Evolutionary conservation across 2,888 invertebrate species (phyloP), one percentile per base, ranked within the genome.

Genomic region (Taenaris catops): DNA sequence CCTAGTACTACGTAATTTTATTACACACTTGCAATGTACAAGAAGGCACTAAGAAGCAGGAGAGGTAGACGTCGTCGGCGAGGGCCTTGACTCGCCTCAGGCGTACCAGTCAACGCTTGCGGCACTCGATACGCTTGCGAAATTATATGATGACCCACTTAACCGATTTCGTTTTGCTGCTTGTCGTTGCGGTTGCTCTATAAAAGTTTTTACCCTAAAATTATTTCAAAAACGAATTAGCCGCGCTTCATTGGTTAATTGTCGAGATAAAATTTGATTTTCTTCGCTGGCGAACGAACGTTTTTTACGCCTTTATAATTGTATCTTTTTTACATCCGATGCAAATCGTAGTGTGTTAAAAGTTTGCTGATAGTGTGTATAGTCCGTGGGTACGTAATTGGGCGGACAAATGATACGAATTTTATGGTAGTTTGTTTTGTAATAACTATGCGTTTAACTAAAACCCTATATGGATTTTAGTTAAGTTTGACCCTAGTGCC

Each of bases 11-110:
- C n/a, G n/a, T n/a, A n/a, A n/a, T n/a, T n/a, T n/a, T n/a, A n/a
- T n/a, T n/a, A n/a, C n/a, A n/a, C n/a, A n/a, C n/a, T n/a, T n/a
- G n/a, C n/a, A n/a, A 2, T 12, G 4, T 25, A 32, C 19, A 31
- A 29, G 34, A 37, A 28, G 38, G 31, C 32, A 18, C 19, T 40
- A 91, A 93, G 94, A 87, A 93, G 94, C 68, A 65, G 63, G 63
- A 65, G 61, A 58, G 35, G 46, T 57, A 57, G 65, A 62, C 68
- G 65, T 64, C 66, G 58, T 52, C 63, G 60, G 55, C 48, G 51
- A 55, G 57, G 68, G 70, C 80, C 84, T 81, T 83, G 84, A 80
- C 72, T 81, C 54, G 76, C 65, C 70, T 68, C 69, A 48, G 57
- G 67, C 72, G 72, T 73, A 78, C 79, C 72, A 80, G 79, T 80